Conservation (phyloP, 2,888 invertebrate genomes). For the Lymantria monacha region DNA sequence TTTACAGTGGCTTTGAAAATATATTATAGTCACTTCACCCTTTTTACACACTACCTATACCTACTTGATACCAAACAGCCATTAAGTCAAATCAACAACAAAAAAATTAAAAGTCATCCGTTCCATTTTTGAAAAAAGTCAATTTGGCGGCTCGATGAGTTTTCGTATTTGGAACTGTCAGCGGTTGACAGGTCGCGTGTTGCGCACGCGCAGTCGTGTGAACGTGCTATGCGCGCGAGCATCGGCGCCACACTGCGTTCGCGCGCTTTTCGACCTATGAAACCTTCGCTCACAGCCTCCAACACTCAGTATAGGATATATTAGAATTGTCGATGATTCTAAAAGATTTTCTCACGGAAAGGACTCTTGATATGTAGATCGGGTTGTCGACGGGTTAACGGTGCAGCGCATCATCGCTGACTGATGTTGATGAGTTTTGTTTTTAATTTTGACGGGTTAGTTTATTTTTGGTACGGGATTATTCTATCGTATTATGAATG, state of each 20-base stretch:
- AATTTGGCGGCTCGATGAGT: constrained; percentile 43
- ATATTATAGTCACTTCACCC: constrained; percentile 32
- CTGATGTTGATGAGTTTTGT: constrained; percentile 67
- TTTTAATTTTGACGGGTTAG: constrained; percentile 63
- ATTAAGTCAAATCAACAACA: constrained; percentile 48
- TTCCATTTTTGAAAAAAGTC: constrained; percentile 55
- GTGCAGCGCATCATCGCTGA: constrained; percentile 55
- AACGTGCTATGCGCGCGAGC: constrained; percentile 77
- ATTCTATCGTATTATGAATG: constrained; percentile 64
- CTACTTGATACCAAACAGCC: constrained; percentile 16
- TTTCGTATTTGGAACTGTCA: constrained; percentile 58
- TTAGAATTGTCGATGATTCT: constrained; percentile 61
- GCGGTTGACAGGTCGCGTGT: constrained; percentile 63
- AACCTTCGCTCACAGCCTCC: constrained; percentile 72
- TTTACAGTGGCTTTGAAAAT: constrained; percentile 18
- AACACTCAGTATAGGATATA: constrained; percentile 57
- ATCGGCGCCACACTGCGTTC: constrained; percentile 79
- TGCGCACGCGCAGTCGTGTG: constrained; percentile 63
- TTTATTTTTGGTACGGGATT: constrained; percentile 67
- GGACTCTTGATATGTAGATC: constrained; percentile 61
- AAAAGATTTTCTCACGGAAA: constrained; percentile 74
- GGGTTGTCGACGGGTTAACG: constrained; percentile 54
- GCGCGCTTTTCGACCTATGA: constrained; percentile 78
- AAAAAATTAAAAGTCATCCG: constrained; percentile 50
- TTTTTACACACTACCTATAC: constrained; percentile 17